Base-by-base conservation (phyloP, 2,113 vertebrate species). In the rabbit (Oryctolagus cuniculus) region DNA sequence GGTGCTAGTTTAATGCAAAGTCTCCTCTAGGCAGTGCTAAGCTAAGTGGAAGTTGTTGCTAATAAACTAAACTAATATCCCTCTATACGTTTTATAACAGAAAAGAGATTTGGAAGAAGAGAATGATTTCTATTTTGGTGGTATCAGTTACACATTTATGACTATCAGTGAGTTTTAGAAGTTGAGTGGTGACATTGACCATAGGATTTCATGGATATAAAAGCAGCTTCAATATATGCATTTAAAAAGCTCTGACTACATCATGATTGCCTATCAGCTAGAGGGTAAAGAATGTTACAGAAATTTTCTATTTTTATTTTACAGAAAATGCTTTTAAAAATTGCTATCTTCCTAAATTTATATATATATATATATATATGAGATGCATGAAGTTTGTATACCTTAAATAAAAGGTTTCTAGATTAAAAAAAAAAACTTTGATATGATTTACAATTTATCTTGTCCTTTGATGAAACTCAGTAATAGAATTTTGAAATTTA, bases 11-110 rank as follows among this genome's bases (percentile, higher is more conserved):
- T 83, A 72, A 84, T 29, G 10, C 58, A 8, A 91, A 82, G 9
- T 58, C 89, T 93, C 44, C 74, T 94, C 34, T 64, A 66, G 74
- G 63, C 10, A 73, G 55, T 87, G 2, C 58, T 95, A 91, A 93
- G 87, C 25, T 83, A 86, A 89, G 44, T 94, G 25, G 38, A 83
- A 91, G 78, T 82, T 21, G 64, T 85, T 73, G 63, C 92, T 85
- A 91, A 94, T 69, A 86, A 86, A 73, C 66, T 77, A 5, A 38
- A 66, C 91, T 79, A 75, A 91, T 91, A 63, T 67, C 29, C 36
- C 86, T 55, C 4, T 77, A 38, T 49, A 73, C 63, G n/a, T 79
- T 91, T 93, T 87, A 93, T 91, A 83, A 64, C 2, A 67, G 58
- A 44, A 78, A 89, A 25, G 44, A 38, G 69, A 22, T 77, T 74